These are phyloP conservation scores for Pollenia angustigena DNA, from an alignment of 2,888 invertebrate species.

Conservation along the genomic window DNA sequence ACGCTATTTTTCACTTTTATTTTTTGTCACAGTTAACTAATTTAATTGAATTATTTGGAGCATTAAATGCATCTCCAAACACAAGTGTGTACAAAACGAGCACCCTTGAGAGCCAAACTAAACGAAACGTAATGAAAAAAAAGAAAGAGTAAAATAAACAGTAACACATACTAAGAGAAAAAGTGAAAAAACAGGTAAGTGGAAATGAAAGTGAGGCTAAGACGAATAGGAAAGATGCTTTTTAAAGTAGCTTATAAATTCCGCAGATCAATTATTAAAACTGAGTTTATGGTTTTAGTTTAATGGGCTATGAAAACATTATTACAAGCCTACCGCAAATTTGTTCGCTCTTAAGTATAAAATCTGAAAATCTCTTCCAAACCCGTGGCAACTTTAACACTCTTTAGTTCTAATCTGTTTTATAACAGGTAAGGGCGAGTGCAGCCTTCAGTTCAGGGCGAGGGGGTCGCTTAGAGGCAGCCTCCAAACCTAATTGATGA, in stretches of 20 bases:
- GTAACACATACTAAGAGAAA: not conserved
- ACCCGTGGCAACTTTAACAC: too few species aligned
- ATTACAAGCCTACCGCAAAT: too few species aligned
- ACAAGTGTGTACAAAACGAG: constrained; percentile 69
- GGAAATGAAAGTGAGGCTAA: not conserved
- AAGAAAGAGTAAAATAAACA: not conserved
- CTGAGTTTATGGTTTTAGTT: too few species aligned
- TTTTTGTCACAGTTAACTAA: constrained; percentile 62
- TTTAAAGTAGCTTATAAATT: not conserved
- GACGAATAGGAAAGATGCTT: constrained; percentile 17
- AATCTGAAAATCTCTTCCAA: too few species aligned
- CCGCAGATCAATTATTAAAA: too few species aligned
- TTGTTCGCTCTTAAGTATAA: too few species aligned
- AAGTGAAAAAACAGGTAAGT: not conserved
- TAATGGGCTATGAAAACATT: too few species aligned
- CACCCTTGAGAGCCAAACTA: constrained; percentile 65
- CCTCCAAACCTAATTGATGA: too few species aligned
- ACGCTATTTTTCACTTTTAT: not conserved
- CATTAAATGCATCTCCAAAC: constrained; percentile 71
- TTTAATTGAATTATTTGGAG: constrained; percentile 73
- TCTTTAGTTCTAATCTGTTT: too few species aligned
- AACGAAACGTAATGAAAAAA: constrained; percentile 54
- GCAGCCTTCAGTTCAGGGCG: too few species aligned
- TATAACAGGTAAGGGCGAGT: too few species aligned
- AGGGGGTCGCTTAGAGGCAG: too few species aligned